A percentile compares a stretch with the other conserved stretches of the same genome.
These are phyloP conservation scores for Andrena trimmerana DNA, from an alignment of 2,888 invertebrate genomes.

Conservation along the genomic window DNA sequence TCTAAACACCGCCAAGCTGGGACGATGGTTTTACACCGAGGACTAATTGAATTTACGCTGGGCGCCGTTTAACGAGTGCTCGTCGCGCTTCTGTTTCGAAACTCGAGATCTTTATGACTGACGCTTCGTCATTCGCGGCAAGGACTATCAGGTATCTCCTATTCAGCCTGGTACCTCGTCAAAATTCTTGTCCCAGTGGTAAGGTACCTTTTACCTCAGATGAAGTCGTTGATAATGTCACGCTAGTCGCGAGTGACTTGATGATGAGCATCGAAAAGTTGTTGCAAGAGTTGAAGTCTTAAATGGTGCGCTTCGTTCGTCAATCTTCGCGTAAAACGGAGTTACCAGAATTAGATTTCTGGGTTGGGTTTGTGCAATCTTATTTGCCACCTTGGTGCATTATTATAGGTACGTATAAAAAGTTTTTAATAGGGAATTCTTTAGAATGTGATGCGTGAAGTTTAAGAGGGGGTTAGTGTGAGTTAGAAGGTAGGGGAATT, in stretches of 20 bases:
- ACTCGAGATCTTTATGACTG: slow-evolving; percentile 23
- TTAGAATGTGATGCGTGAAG: background rate
- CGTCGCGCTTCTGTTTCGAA: slow-evolving; percentile 31
- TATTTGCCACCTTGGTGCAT: no score
- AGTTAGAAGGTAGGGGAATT: background rate
- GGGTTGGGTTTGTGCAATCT: no score
- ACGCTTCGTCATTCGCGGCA: slow-evolving; percentile 14
- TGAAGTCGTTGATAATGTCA: background rate
- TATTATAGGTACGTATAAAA: no score
- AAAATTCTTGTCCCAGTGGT: background rate
- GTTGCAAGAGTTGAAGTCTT: background rate
- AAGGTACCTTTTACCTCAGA: background rate
- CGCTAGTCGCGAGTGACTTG: background rate
- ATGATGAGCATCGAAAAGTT: background rate
- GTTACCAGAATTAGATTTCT: background rate
- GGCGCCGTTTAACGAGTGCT: slow-evolving; percentile 4
- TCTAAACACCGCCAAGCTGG: slow-evolving; percentile 6
- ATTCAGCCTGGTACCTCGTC: background rate
- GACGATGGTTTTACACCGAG: slow-evolving; percentile 10
- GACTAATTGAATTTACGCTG: slow-evolving; percentile 32
- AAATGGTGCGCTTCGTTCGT: background rate
- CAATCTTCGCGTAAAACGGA: background rate
- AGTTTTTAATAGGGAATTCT: background rate
- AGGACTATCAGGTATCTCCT: background rate
- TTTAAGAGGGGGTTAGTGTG: background rate